phyloP scores from a whole-genome alignment of 2,888 invertebrate genomes.

The Tubulanus polymorphus region DNA sequence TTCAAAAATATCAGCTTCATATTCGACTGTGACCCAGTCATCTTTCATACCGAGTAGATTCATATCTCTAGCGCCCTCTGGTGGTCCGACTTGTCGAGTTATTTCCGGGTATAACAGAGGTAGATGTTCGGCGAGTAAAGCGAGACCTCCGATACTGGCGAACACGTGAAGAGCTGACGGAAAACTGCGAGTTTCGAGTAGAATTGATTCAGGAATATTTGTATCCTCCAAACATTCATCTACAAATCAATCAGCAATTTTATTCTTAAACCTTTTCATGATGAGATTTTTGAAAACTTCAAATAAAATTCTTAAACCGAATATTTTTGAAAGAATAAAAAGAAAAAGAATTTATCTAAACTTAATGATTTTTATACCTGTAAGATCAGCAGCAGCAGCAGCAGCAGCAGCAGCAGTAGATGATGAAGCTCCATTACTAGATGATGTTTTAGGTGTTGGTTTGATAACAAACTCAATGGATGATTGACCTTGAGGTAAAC shows the following conservation, averaged over 20 bases:
- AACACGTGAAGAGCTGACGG: constrained; percentile 74
- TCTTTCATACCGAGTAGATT: constrained; percentile 25
- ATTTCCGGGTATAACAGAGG: constrained; percentile 82
- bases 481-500: constrained; percentile 32
- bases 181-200: constrained; percentile 41
- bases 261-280: no score
- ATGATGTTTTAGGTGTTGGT: constrained; percentile 51
- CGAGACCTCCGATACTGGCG: constrained; percentile 82
- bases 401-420: no score
- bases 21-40: constrained; percentile 62
- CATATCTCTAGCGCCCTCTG: constrained; percentile 8
- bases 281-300: no score
- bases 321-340: no score
- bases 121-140: constrained; percentile 80
- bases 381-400: no score
- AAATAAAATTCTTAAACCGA: no score
- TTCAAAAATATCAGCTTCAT: constrained; percentile 58
- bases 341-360: no score
- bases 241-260: no score
- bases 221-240: no score
- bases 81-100: constrained; percentile 58
- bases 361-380: no score
- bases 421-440: no score
- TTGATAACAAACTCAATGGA: constrained; percentile 34
- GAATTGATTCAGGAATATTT: constrained; percentile 34